Evolutionary conservation across 2,888 invertebrate species (phyloP).

Genomic region (Podotricha telesiphe): DNA sequence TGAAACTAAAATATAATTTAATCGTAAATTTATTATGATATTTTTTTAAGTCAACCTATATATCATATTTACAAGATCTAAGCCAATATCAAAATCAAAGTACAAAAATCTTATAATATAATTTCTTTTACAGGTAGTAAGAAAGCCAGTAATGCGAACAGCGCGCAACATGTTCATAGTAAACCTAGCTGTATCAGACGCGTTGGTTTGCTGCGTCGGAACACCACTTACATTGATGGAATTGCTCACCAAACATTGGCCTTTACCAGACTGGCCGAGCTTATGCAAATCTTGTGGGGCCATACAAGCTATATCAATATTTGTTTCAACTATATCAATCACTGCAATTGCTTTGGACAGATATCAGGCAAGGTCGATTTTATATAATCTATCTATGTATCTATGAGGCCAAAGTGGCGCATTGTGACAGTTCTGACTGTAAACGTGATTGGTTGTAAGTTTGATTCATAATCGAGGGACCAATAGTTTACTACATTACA

Average conservation of each 20-base stretch:
- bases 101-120: no score
- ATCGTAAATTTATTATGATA: no score
- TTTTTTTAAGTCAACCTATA: no score
- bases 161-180: conserved; percentile 97
- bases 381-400: neutral
- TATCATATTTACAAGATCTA: no score
- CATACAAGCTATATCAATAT: conserved; percentile 94
- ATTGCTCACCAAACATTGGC: conserved; percentile 93
- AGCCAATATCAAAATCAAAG: no score
- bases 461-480: no score
- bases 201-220: conserved; percentile 93
- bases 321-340: conserved; percentile 96
- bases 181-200: conserved; percentile 93
- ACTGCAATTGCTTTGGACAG: conserved; percentile 94
- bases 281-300: conserved; percentile 94
- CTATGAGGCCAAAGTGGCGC: no score
- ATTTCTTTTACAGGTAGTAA: conserved; percentile 83
- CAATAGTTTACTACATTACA: no score
- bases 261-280: conserved; percentile 89
- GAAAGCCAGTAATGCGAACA: conserved; percentile 95
- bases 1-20: no score
- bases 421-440: no score
- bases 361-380: conserved; percentile 84
- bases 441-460: no score
- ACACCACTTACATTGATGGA: conserved; percentile 96